Evolutionary conservation across 2,797 vertebrate genomes (phyloP).

Genomic region (Vultur gryphus): DNA sequence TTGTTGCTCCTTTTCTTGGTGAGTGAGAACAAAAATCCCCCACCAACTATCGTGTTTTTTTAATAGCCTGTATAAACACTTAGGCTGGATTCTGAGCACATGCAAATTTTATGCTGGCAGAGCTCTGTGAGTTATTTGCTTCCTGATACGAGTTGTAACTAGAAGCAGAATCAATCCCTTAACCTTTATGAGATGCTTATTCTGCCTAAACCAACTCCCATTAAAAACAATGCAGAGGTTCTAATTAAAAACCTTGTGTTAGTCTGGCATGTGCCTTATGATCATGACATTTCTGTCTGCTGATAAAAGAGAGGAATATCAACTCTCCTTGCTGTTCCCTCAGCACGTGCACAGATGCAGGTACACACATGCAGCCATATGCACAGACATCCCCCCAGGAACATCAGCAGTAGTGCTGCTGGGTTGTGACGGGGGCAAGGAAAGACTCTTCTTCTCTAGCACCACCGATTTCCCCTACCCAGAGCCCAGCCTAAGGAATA

Average conservation of each 20-base stretch:
- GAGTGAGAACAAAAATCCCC: not conserved
- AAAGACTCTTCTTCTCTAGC: not conserved
- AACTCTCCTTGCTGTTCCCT: not conserved
- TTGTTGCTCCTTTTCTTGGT: not conserved
- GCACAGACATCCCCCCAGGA: rapidly evolving
- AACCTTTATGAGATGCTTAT: not conserved
- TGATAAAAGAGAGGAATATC: not conserved
- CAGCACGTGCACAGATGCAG: not conserved
- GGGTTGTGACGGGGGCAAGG: not conserved
- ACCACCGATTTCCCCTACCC: not conserved
- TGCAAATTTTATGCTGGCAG: constrained; percentile 7
- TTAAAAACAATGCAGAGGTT: not conserved
- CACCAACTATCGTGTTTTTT: not conserved
- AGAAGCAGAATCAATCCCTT: constrained; percentile 3
- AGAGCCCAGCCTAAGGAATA: not conserved
- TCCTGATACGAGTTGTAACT: not conserved
- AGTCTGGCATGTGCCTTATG: not conserved
- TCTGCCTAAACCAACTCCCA: not conserved
- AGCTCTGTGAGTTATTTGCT: not conserved
- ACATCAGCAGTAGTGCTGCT: not conserved
- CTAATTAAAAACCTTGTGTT: not conserved
- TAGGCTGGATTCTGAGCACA: not conserved
- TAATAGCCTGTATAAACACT: not conserved
- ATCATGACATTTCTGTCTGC: not conserved
- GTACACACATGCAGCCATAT: no score